Evolutionary conservation across 2,888 invertebrate species (phyloP).

Genomic region (Callyntrura sp.): DNA sequence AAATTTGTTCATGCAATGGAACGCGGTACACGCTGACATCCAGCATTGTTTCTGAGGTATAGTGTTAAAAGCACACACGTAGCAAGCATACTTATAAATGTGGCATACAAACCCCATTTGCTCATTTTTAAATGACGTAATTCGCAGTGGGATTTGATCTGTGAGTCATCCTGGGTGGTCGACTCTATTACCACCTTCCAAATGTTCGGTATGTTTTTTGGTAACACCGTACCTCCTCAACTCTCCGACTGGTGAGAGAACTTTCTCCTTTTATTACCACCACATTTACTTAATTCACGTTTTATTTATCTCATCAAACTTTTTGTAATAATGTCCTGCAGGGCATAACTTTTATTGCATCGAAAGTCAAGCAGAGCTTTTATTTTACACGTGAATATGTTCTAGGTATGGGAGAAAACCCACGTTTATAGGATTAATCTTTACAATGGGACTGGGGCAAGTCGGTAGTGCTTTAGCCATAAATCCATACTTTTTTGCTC

Average conservation of each 20-base stretch:
- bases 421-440: constrained; percentile 77
- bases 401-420: constrained; percentile 81
- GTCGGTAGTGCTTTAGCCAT: constrained; percentile 76
- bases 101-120: no score
- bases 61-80: no score
- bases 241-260: constrained; percentile 78
- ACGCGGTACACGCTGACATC: constrained; percentile 60
- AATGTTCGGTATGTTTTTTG: constrained; percentile 83
- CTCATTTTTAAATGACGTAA: background rate
- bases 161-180: constrained; percentile 80
- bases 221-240: constrained; percentile 80
- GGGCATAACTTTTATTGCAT: background rate
- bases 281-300: background rate
- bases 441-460: constrained; percentile 79
- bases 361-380: background rate
- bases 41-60: constrained; percentile 81
- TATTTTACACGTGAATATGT: background rate
- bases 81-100: no score
- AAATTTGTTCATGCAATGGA: constrained; percentile 80
- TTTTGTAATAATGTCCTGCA: background rate
- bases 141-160: constrained; percentile 80
- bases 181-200: constrained; percentile 81
- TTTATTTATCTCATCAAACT: background rate
- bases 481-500: constrained; percentile 79
- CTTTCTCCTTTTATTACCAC: background rate